phyloP scores from a whole-genome alignment of 2,888 invertebrate species.

The Apamea sordens region DNA sequence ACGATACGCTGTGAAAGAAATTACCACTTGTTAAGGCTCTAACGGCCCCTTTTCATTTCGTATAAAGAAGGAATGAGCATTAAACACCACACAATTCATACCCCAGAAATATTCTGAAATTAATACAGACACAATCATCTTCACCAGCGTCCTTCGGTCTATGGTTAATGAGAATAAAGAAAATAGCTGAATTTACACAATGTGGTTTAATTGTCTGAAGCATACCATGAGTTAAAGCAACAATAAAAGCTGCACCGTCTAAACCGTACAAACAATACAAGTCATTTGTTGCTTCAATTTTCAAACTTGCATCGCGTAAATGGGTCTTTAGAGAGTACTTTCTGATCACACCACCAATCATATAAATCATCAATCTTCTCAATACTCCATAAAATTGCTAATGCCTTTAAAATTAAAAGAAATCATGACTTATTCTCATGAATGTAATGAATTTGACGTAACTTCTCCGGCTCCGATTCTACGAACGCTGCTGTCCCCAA shows the following conservation, averaged over 20 bases:
- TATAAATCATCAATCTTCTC: conserved; percentile 9
- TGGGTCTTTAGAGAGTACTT: background rate
- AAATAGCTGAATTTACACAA: background rate
- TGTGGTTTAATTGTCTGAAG: background rate
- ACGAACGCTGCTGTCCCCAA: conserved; percentile 30
- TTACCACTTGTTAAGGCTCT: no score
- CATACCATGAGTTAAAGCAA: background rate
- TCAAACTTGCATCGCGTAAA: background rate
- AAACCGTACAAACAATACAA: background rate
- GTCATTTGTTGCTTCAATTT: background rate
- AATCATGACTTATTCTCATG: conserved; percentile 3
- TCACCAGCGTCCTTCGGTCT: no score
- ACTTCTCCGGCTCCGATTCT: conserved; percentile 19
- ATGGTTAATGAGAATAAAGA: no score
- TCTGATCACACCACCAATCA: background rate
- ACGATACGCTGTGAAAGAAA: no score
- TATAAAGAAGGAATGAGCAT: no score
- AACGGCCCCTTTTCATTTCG: no score
- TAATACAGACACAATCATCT: no score
- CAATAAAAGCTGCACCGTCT: background rate
- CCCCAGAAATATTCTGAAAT: no score
- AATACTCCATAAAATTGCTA: conserved; percentile 6
- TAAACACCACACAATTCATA: no score
- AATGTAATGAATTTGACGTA: conserved; percentile 11
- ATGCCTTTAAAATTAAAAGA: conserved; percentile 14